Conservation (phyloP, 2,113 vertebrate species). For the Callithrix jacchus region DNA sequence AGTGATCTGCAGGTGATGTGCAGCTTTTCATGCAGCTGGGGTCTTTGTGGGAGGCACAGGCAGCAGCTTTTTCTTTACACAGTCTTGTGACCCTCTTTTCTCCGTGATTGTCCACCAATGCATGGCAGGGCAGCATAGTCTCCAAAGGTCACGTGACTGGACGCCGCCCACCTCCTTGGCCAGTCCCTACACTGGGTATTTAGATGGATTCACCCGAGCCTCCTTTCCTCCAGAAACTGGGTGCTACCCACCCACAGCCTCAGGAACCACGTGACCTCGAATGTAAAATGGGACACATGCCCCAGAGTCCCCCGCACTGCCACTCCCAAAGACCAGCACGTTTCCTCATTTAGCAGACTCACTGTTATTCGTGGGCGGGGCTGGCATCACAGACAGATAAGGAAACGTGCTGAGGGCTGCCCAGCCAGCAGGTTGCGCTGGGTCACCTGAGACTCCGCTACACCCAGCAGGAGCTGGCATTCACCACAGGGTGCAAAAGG, state of each 20-base stretch:
- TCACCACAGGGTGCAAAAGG: neutral
- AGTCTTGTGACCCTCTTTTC: neutral
- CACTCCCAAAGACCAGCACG: neutral
- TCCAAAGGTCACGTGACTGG: neutral
- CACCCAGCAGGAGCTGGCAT: neutral
- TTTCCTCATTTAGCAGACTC: neutral
- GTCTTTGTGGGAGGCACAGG: neutral
- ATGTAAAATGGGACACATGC: fast-evolving
- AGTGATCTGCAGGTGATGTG: fast-evolving
- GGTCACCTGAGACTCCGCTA: neutral
- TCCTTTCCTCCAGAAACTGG: neutral
- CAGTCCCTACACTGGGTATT: neutral
- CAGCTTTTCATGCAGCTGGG: neutral
- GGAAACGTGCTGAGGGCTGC: too few species aligned
- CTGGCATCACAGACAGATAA: neutral
- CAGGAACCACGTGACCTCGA: neutral
- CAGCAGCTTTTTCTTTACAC: neutral
- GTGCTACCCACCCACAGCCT: neutral
- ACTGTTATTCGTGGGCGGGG: neutral
- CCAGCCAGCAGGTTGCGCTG: neutral
- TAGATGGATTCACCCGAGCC: neutral
- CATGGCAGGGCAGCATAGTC: fast-evolving
- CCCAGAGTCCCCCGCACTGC: neutral
- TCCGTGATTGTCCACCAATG: neutral
- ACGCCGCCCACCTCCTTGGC: fast-evolving